Evolutionary conservation across 2,888 invertebrate genomes (phyloP), one percentile per base, ranked within the genome.

Genomic region (Glaucopsyche alexis): DNA sequence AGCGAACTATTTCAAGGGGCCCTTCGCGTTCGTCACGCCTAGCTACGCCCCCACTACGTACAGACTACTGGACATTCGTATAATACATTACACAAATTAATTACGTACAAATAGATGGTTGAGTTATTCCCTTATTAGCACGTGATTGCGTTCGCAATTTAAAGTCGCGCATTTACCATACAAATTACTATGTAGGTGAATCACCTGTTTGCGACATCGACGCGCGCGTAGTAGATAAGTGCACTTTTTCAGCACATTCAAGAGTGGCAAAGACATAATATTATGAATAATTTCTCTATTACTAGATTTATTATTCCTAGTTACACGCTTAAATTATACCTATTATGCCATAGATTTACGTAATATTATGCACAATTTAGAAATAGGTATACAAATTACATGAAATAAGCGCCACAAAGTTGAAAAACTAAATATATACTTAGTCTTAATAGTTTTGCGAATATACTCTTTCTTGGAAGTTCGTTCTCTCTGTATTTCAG

Each of bases 401-500:
- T 55, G 11, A 1, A 55, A 19, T 19, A 11, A 55, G 4, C 19
- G 52, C 9, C 16, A 16, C 16, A 8, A n/a, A 50, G 52, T 52
- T 16, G 16, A 52, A 50, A 50, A 1, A 7, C n/a, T n/a, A 55
- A 7, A 16, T n/a, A 16, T 6, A 3, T 40, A 40, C 40, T 40
- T 66, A 67, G 42, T 45, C 42, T 45, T 67, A 45, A 42, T n/a
- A 42, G 40, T 42, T n/a, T 69, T 47, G 19, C 45, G 29, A 45
- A 69, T 19, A 6, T 13, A 19, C 29, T 69, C 19, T 69, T 71
- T 38, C 29, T 60, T 45, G 60, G 8, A 16, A 60, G 42, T 38
- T 64, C 60, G 38, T 71, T 14, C 13, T 19, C 19, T 47, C 64
- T 19, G 47, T 64, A 72, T 45, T 42, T 50, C 16, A 55, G 72